Conservation (phyloP, 2,797 vertebrate species). For the Mionectes olivaceus region DNA sequence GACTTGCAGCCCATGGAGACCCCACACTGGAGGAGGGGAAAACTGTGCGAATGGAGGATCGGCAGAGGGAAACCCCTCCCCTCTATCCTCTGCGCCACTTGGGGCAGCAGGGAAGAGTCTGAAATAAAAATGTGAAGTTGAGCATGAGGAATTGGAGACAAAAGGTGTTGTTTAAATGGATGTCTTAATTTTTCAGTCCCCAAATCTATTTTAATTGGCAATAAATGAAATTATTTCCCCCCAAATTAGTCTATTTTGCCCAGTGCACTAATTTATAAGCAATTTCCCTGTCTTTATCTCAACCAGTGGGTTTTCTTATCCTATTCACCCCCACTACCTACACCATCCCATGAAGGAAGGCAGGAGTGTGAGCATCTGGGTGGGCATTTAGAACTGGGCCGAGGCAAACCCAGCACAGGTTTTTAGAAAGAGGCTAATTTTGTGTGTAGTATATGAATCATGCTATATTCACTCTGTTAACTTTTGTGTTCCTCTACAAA, state of each 20-base stretch:
- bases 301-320: neutral
- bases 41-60: neutral
- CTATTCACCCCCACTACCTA: neutral
- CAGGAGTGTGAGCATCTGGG: neutral
- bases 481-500: neutral
- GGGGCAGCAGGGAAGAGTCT: accelerated
- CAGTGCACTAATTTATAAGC: accelerated
- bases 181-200: neutral
- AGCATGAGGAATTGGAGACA: neutral
- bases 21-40: accelerated
- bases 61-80: neutral
- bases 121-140: neutral
- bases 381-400: neutral
- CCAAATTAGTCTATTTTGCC: neutral
- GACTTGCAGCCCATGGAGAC: neutral
- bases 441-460: neutral
- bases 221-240: neutral
- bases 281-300: neutral
- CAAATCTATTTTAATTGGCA: neutral
- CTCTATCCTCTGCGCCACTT: neutral
- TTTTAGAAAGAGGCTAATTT: neutral
- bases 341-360: neutral
- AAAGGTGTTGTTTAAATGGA: neutral
- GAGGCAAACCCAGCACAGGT: accelerated
- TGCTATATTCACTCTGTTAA: neutral